These are phyloP conservation scores for Drosophila nebulosa DNA, from an alignment of 1,140 invertebrate genomes.

Conservation along the genomic window DNA sequence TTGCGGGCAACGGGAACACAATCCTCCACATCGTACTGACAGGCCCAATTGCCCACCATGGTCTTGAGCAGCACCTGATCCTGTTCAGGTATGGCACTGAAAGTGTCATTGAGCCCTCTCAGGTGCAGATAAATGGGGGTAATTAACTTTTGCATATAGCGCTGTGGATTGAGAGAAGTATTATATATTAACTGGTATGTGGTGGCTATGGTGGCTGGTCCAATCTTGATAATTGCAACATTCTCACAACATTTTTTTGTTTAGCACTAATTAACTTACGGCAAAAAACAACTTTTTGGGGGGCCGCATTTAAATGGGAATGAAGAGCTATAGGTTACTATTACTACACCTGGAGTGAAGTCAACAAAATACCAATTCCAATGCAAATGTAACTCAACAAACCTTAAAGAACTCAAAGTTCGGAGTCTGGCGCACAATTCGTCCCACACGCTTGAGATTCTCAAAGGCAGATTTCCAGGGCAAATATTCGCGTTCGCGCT, in stretches of 20 bases:
- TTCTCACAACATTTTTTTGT: background rate
- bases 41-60: constrained; percentile 84
- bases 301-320: constrained; percentile 52
- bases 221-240: background rate
- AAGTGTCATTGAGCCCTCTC: constrained; percentile 82
- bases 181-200: background rate
- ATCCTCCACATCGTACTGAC: constrained; percentile 83
- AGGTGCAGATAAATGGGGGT: constrained; percentile 83
- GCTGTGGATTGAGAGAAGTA: constrained; percentile 63
- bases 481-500: constrained; percentile 84
- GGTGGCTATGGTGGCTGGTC: background rate
- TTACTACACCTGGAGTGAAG: background rate
- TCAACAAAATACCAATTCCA: background rate
- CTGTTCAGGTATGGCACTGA: constrained; percentile 72
- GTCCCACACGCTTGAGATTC: constrained; percentile 83
- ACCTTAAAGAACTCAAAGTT: constrained; percentile 84
- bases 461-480: constrained; percentile 86
- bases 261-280: constrained; percentile 48
- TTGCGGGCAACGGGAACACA: constrained; percentile 84
- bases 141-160: constrained; percentile 84
- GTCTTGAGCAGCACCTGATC: constrained; percentile 83
- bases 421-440: constrained; percentile 81
- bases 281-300: constrained; percentile 60
- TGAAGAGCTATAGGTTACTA: constrained; percentile 35
- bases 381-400: constrained; percentile 21